phyloP scores from a whole-genome alignment of 2,113 vertebrate species.

The Sterrhoptilus dennistouni region DNA sequence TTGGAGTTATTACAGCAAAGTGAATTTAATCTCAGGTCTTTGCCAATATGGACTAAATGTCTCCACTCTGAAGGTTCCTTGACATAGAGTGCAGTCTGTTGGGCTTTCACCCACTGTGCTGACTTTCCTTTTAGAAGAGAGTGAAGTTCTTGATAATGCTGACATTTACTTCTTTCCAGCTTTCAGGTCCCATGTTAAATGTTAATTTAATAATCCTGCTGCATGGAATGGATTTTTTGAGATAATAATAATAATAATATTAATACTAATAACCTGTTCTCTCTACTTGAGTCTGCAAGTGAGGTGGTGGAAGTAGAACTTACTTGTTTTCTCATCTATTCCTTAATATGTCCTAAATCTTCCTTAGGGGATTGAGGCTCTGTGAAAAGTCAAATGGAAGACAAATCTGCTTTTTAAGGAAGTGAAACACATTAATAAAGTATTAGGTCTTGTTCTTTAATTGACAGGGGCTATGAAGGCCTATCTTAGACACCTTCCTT shows the following conservation, averaged over 20 bases:
- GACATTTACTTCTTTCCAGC: not conserved
- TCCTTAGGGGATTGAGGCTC: not conserved
- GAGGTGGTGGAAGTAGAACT: not conserved
- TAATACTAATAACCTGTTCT: not conserved
- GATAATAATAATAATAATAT: not conserved
- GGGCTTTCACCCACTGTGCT: not conserved
- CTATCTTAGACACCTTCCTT: not conserved
- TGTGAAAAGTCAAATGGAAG: not conserved
- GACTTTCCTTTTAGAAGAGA: not conserved
- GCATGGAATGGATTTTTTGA: not conserved
- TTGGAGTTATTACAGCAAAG: not conserved
- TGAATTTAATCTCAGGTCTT: not conserved
- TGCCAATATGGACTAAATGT: not conserved
- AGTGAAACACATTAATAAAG: not conserved
- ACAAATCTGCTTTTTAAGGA: not conserved
- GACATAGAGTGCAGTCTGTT: not conserved
- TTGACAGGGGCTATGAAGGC: rapidly evolving
- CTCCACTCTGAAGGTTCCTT: not conserved
- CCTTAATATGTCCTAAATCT: not conserved
- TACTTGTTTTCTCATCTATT: not conserved
- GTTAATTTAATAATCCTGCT: not conserved
- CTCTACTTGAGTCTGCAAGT: not conserved
- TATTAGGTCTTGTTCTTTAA: not conserved
- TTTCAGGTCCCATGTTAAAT: not conserved
- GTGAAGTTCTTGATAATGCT: not conserved